These are phyloP conservation scores for Pseudochromis fuscus DNA, from an alignment of 2,797 vertebrate genomes.

Conservation along the genomic window DNA sequence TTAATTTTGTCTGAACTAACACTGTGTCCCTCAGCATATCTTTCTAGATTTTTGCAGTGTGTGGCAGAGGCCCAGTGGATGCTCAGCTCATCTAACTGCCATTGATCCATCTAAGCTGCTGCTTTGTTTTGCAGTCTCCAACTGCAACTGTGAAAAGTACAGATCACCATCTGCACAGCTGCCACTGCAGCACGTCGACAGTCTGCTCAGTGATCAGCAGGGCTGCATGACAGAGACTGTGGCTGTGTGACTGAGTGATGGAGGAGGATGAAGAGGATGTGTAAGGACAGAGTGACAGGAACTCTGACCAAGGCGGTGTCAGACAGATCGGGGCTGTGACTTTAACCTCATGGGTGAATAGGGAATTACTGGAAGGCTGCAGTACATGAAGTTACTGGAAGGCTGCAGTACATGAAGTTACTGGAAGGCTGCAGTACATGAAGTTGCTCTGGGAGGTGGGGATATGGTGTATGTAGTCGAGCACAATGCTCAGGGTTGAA, in stretches of 20 bases:
- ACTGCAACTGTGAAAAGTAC: constrained; percentile 44
- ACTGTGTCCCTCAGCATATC: background rate
- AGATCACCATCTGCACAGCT: constrained; percentile 62
- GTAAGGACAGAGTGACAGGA: constrained; percentile 46
- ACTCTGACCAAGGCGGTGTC: constrained; percentile 7
- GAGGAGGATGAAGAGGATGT: constrained; percentile 41
- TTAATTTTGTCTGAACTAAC: constrained; percentile 12
- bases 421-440: background rate
- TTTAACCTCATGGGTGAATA: constrained; percentile 18
- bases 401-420: background rate
- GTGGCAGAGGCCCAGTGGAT: constrained; percentile 24
- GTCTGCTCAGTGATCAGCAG: constrained; percentile 48
- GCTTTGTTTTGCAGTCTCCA: constrained; percentile 49
- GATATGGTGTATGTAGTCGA: background rate
- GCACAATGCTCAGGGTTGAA: background rate
- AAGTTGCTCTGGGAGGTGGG: background rate
- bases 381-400: constrained; percentile 1
- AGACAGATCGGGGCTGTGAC: constrained; percentile 22
- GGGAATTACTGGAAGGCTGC: background rate
- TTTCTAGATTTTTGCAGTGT: background rate
- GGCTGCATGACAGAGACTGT: constrained; percentile 42
- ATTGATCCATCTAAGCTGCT: constrained; percentile 59
- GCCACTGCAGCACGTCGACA: constrained; percentile 43
- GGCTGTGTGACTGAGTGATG: constrained; percentile 45
- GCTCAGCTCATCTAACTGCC: constrained; percentile 47